Evolutionary conservation across 2,888 invertebrate genomes (phyloP).

Genomic region (Platypus cylindrus): DNA sequence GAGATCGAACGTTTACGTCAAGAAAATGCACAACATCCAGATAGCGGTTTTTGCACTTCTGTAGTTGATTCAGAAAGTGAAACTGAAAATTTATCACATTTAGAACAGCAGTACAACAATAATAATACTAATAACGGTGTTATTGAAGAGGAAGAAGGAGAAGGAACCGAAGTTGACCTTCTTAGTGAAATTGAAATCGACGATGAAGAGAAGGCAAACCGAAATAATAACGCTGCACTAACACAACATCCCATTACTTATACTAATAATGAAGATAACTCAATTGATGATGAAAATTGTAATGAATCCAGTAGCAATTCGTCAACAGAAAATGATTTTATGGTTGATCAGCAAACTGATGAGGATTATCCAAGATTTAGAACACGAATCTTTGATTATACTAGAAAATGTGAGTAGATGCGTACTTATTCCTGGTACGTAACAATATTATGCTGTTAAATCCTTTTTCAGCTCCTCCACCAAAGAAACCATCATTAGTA

Average conservation of each 20-base stretch:
- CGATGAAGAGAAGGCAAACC: no score
- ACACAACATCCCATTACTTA: no score
- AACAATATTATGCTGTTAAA: no score
- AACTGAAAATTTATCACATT: slow-evolving; percentile 16
- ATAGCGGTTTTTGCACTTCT: slow-evolving; percentile 32
- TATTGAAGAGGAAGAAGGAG: no score
- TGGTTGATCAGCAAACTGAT: slow-evolving; percentile 23
- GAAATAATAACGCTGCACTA: background rate
- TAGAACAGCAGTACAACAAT: no score
- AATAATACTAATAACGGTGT: no score
- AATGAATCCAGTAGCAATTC: slow-evolving; percentile 1
- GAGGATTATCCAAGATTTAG: slow-evolving; percentile 26
- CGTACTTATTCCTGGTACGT: no score
- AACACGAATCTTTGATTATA: slow-evolving; percentile 29
- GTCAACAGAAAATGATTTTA: slow-evolving; percentile 21
- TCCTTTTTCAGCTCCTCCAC: slow-evolving; percentile 3
- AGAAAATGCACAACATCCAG: slow-evolving; percentile 17
- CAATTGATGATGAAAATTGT: slow-evolving; percentile 3
- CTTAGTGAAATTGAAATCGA: no score
- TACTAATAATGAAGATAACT: slow-evolving; percentile 8
- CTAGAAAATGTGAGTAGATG: slow-evolving; percentile 6
- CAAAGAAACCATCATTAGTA: slow-evolving; percentile 14
- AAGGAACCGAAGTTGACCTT: background rate
- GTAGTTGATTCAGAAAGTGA: slow-evolving; percentile 30
- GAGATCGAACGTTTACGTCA: slow-evolving; percentile 17